Percentiles rank a stretch among this genome's conserved stretches.
phyloP scores from a whole-genome alignment of 2,113 vertebrate species.

The Actenoides hombroni region DNA sequence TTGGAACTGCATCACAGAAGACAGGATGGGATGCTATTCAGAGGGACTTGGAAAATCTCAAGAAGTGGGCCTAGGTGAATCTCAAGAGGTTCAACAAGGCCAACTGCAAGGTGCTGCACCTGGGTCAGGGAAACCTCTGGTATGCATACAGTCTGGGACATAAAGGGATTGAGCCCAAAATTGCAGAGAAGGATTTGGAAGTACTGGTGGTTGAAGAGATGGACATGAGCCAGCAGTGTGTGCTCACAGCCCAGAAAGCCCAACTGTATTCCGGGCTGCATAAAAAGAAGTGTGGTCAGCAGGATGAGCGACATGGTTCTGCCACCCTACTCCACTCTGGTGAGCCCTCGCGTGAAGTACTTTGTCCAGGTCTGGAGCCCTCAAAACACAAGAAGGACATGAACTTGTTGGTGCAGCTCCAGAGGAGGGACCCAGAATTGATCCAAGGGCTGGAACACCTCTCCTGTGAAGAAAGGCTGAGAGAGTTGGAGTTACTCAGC shows the following conservation, averaged over 20 bases:
- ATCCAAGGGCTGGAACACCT: not conserved
- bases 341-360: not conserved
- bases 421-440: not conserved
- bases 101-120: not conserved
- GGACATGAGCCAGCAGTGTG: not conserved
- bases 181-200: not conserved
- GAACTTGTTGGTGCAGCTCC: not conserved
- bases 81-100: not conserved
- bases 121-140: not conserved
- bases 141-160: not conserved
- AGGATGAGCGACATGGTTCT: not conserved
- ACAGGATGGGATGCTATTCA: not conserved
- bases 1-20: not conserved
- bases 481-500: not conserved
- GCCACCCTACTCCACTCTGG: accelerated
- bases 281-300: not conserved
- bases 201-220: not conserved
- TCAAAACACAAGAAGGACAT: not conserved
- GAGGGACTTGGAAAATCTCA: not conserved
- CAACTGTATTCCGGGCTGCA: not conserved
- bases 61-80: not conserved
- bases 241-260: not conserved
- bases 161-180: not conserved
- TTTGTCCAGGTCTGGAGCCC: accelerated
- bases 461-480: not conserved